Evolutionary conservation across 2,888 invertebrate genomes (phyloP).

Genomic region (Xylophagus ater): DNA sequence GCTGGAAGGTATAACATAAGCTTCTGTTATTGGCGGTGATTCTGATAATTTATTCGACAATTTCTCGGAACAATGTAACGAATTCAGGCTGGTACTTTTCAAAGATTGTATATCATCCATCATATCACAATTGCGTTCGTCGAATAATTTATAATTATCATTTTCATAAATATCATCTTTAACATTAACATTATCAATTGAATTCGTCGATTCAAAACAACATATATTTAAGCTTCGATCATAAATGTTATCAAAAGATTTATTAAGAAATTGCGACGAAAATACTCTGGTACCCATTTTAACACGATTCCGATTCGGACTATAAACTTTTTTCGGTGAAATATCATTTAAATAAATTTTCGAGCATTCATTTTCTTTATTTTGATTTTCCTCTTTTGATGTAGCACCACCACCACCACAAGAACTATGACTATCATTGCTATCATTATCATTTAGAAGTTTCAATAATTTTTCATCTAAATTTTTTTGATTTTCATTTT

Average conservation of each 20-base stretch:
- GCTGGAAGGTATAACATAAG: slow-evolving; percentile 20
- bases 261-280: slow-evolving; percentile 21
- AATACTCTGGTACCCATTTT: slow-evolving; percentile 66
- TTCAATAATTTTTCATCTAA: background rate
- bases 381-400: slow-evolving; percentile 44
- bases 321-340: slow-evolving; percentile 27
- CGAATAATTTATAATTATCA: background rate
- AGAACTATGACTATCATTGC: slow-evolving; percentile 13
- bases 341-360: slow-evolving; percentile 10
- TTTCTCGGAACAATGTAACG: slow-evolving; percentile 12
- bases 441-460: background rate
- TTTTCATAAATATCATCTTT: background rate
- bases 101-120: slow-evolving; percentile 12
- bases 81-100: slow-evolving; percentile 16
- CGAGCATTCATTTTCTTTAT: slow-evolving; percentile 61
- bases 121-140: background rate
- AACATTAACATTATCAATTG: slow-evolving; percentile 6
- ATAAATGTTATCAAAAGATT: slow-evolving; percentile 21
- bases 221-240: slow-evolving; percentile 15
- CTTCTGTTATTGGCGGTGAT: slow-evolving; percentile 10
- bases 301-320: slow-evolving; percentile 52
- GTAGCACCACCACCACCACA: slow-evolving; percentile 16
- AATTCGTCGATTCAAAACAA: slow-evolving; percentile 12
- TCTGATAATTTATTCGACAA: slow-evolving; percentile 8
- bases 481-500: background rate